These are phyloP conservation scores for Drosophila rellima DNA, from an alignment of 2,888 invertebrate species.

Conservation along the genomic window DNA sequence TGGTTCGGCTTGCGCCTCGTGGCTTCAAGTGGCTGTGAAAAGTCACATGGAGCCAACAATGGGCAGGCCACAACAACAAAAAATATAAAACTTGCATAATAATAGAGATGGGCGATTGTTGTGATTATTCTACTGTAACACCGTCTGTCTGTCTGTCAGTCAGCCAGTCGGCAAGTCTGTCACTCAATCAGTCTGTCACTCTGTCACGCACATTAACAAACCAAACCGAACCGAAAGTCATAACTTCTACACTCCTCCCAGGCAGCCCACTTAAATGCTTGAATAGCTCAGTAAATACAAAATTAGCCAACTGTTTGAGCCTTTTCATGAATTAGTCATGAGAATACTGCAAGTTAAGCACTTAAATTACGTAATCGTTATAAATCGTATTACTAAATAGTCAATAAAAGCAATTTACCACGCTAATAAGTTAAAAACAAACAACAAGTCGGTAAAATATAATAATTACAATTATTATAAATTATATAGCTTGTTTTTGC, in stretches of 20 bases:
- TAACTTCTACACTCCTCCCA: constrained; percentile 8
- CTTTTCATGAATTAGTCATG: constrained; percentile 49
- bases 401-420: constrained; percentile 27
- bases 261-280: constrained; percentile 18
- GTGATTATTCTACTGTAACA: constrained; percentile 46
- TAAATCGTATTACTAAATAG: constrained; percentile 21
- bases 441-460: constrained; percentile 3
- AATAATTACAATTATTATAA: not conserved
- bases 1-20: constrained; percentile 58
- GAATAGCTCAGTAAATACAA: constrained; percentile 41
- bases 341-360: constrained; percentile 33
- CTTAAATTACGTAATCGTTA: constrained; percentile 31
- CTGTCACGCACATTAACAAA: constrained; percentile 37
- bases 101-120: constrained; percentile 66
- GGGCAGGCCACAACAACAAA: constrained; percentile 20
- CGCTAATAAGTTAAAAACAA: constrained; percentile 14
- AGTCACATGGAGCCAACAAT: constrained; percentile 66
- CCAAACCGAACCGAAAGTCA: constrained; percentile 22
- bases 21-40: constrained; percentile 65
- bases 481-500: not conserved
- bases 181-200: constrained; percentile 9
- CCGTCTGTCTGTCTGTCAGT: constrained; percentile 6
- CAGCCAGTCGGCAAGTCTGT: constrained; percentile 4
- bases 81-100: constrained; percentile 55
- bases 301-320: constrained; percentile 36